These are phyloP conservation scores for Netelia melanura DNA, from an alignment of 2,888 invertebrate genomes.

Conservation along the genomic window DNA sequence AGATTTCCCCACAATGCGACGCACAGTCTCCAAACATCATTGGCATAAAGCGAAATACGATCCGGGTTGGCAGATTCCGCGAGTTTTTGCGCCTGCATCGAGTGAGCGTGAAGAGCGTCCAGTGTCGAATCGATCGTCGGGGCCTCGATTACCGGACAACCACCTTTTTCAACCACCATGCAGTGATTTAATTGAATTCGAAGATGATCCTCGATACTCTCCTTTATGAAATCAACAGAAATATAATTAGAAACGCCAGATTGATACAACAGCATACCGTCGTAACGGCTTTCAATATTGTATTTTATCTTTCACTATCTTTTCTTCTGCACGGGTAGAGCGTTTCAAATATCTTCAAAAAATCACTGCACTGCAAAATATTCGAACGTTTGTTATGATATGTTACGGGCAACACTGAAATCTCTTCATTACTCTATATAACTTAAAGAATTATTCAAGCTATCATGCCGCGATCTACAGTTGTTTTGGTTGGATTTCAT, in stretches of 20 bases:
- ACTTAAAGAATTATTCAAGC: too few relatives aligned
- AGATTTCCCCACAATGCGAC: constrained; percentile 94
- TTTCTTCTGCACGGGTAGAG: too few relatives aligned
- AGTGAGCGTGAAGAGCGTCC: constrained; percentile 87
- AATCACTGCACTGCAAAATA: too few relatives aligned
- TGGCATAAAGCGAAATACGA: constrained; percentile 82
- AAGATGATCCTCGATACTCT: constrained; percentile 88
- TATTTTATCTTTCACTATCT: too few relatives aligned
- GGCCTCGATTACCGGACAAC: constrained; percentile 85
- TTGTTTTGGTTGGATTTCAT: too few relatives aligned
- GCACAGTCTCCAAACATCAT: constrained; percentile 85
- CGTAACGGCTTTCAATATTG: too few relatives aligned
- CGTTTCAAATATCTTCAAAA: too few relatives aligned
- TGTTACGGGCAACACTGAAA: too few relatives aligned
- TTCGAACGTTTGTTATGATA: too few relatives aligned
- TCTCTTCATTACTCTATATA: too few relatives aligned
- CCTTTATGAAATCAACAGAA: constrained; percentile 80
- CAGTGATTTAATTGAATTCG: constrained; percentile 89
- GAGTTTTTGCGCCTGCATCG: constrained; percentile 85
- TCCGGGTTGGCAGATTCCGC: constrained; percentile 74
- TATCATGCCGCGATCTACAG: too few relatives aligned
- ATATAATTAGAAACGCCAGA: background rate
- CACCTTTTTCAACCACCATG: constrained; percentile 84
- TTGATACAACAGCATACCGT: too few relatives aligned
- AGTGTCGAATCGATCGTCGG: constrained; percentile 80